Conservation (phyloP, 2,888 invertebrate species). For the Tenthredo mesomela region DNA sequence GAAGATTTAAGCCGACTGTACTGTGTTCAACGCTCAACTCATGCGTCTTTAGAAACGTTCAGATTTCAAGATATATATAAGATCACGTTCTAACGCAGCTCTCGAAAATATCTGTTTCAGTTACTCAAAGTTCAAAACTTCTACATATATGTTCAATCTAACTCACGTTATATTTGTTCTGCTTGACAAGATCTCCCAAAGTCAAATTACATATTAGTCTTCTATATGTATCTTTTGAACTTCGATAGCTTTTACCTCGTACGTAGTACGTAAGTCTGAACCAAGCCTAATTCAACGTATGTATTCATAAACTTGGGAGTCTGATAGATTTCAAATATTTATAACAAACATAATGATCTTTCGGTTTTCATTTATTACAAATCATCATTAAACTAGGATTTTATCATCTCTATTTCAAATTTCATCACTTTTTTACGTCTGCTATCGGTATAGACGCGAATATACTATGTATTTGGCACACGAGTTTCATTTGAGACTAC, state of each 20-base stretch:
- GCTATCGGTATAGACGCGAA: background rate
- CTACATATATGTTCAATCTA: slow-evolving; percentile 35
- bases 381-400: background rate
- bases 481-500: background rate
- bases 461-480: background rate
- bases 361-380: background rate
- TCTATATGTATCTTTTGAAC: slow-evolving; percentile 35
- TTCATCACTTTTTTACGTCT: background rate
- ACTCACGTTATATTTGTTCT: slow-evolving; percentile 30
- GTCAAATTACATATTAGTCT: slow-evolving; percentile 8
- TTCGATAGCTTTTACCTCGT: background rate
- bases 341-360: background rate
- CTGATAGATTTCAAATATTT: background rate
- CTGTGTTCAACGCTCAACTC: slow-evolving; percentile 43
- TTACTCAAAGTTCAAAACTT: slow-evolving; percentile 35
- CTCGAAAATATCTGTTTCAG: slow-evolving; percentile 23
- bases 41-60: slow-evolving; percentile 28
- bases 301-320: background rate
- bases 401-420: no score
- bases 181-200: slow-evolving; percentile 36
- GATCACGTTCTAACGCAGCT: background rate
- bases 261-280: background rate
- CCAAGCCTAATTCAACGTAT: background rate
- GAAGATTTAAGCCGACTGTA: slow-evolving; percentile 44
- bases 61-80: slow-evolving; percentile 29